A percentile compares a stretch with the other conserved stretches of the same genome.
These are phyloP conservation scores for Eubasilissa regina DNA, from an alignment of 1,140 invertebrate genomes.

Conservation along the genomic window DNA sequence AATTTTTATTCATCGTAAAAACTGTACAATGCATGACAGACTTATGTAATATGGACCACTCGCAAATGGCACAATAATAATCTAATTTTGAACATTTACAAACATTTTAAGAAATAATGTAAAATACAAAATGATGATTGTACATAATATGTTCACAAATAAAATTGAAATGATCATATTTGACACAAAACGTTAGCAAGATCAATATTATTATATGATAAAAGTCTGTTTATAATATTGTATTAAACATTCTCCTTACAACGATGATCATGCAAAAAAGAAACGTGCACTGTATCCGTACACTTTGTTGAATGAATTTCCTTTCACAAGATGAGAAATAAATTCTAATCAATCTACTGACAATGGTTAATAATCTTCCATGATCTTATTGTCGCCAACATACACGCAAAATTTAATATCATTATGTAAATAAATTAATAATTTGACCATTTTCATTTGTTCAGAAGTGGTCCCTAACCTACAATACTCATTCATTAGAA, in stretches of 20 bases:
- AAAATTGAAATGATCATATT: constrained; percentile 14
- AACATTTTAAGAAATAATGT: constrained; percentile 48
- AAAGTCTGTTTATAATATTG: constrained; percentile 3
- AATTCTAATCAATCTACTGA: neutral
- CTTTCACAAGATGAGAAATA: neutral
- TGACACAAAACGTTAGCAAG: constrained; percentile 10
- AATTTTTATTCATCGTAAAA: constrained; percentile 61
- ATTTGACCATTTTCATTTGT: constrained; percentile 57
- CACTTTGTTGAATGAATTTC: constrained; percentile 12
- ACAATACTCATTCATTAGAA: constrained; percentile 56
- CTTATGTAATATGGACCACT: constrained; percentile 61
- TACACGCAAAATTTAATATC: constrained; percentile 43
- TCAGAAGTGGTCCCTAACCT: constrained; percentile 60
- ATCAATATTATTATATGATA: neutral
- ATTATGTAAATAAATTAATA: constrained; percentile 51
- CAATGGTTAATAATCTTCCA: constrained; percentile 30
- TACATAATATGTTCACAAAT: constrained; percentile 10
- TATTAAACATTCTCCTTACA: constrained; percentile 33
- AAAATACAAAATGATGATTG: constrained; percentile 36
- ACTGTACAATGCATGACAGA: constrained; percentile 61
- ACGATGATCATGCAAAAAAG: constrained; percentile 20
- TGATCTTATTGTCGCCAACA: constrained; percentile 42
- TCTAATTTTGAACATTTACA: constrained; percentile 56
- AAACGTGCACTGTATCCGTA: neutral
- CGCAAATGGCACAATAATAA: constrained; percentile 60